Evolutionary conservation across 2,797 vertebrate species (phyloP), one percentile per base, ranked within the genome.

Genomic region (Typhlichthys subterraneus): DNA sequence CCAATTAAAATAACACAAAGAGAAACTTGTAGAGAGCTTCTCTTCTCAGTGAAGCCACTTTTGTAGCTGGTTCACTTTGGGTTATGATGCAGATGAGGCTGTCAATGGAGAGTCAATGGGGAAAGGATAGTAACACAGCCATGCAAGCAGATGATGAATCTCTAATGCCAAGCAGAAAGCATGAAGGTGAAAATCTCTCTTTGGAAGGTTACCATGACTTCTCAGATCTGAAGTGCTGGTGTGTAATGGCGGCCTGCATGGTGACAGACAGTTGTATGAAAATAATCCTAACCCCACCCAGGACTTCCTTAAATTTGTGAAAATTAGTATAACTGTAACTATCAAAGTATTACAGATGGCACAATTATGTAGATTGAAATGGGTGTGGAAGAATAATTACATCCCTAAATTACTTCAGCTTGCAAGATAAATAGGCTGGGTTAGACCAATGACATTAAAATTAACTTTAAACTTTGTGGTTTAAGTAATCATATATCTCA

Each of bases 11-110:
- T 1, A 33, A 9, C 15, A 10, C 45, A 42, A 19, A 54, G 45
- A 54, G 29, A 13, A 46, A 17, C 13, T 12, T 15, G 14, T 14
- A 63, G 62, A 12, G 13, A 7, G 33, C 53, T 74, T 69, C 73
- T 65, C 54, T 73, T 77, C 51, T 45, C 55, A 64, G 14, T 76
- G 81, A 87, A 67, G 62, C 54, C 59, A 77, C 86, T 81, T 79
- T 83, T 45, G 15, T 52, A 2, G 46, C 31, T 6, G 65, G 61
- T 29, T 29, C 23, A 29, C 4, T 17, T 23, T 23, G 23, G 23
- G 23, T 79, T 79, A 71, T 70, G 71, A 79, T 76, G 81, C 71
- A 81, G 72, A 81, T 73, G 73, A 72, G 56, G 63, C 76, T 85
- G 82, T 84, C 84, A 83, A 76, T 0, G 12, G 54, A 58, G 61